phyloP scores from a whole-genome alignment of 2,888 invertebrate genomes.

The Epinotia nisella region DNA sequence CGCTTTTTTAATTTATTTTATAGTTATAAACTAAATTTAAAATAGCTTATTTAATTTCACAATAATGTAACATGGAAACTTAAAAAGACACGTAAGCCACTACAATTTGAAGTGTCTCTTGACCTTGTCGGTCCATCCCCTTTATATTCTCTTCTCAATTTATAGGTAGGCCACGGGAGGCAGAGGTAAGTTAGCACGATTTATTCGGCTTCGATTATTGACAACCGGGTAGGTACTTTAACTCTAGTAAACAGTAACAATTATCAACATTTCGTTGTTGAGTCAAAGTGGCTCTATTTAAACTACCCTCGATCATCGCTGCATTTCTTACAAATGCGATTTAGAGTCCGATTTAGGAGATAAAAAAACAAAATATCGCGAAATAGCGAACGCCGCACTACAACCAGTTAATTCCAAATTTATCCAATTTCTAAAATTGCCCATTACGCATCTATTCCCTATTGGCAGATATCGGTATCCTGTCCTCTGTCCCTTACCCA shows the following conservation, averaged over 20 bases:
- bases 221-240: too few relatives aligned
- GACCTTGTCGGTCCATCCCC: background rate
- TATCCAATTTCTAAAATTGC: conserved; percentile 34
- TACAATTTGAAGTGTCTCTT: background rate
- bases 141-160: background rate
- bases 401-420: conserved; percentile 22
- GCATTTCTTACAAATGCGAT: too few relatives aligned
- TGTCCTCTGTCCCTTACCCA: conserved; percentile 56
- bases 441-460: conserved; percentile 35
- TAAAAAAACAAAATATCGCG: background rate
- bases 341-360: background rate
- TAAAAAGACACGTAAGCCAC: background rate
- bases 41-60: conserved; percentile 2
- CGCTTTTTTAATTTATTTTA: background rate
- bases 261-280: background rate
- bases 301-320: too few relatives aligned
- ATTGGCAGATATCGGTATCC: conserved; percentile 50
- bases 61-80: background rate
- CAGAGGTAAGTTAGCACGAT: background rate
- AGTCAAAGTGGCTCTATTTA: too few relatives aligned
- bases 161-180: background rate
- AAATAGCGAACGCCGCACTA: conserved; percentile 19
- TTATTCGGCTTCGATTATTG: background rate
- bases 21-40: conserved; percentile 8
- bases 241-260: too few relatives aligned